phyloP scores from a whole-genome alignment of 2,888 invertebrate species.

The Eledona agricola region DNA sequence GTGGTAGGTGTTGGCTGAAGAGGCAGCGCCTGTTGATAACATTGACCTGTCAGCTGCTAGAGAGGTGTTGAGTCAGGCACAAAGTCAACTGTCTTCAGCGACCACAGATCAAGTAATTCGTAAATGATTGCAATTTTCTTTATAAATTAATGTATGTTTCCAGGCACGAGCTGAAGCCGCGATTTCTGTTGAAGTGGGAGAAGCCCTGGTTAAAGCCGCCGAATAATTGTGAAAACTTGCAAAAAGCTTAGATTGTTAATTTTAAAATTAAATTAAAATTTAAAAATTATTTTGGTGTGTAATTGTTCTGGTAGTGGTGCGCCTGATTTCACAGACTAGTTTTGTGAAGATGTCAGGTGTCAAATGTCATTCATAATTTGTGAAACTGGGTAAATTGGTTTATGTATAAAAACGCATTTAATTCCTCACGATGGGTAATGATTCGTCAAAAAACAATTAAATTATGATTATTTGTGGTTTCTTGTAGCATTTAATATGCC shows the following conservation, averaged over 20 bases:
- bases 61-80: slow-evolving; percentile 85
- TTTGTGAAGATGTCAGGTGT: slow-evolving; percentile 24
- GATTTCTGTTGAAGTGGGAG: slow-evolving; percentile 93
- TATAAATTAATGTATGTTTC: slow-evolving; percentile 48
- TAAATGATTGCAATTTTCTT: slow-evolving; percentile 9
- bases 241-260: slow-evolving; percentile 27
- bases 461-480: not conserved
- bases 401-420: not conserved
- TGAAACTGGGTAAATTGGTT: slow-evolving; percentile 19
- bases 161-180: slow-evolving; percentile 88
- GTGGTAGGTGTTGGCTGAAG: slow-evolving; percentile 89
- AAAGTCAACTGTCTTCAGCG: slow-evolving; percentile 83
- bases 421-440: slow-evolving; percentile 18
- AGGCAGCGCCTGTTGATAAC: slow-evolving; percentile 87
- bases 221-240: slow-evolving; percentile 61
- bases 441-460: not conserved
- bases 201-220: slow-evolving; percentile 89
- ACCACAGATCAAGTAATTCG: slow-evolving; percentile 75
- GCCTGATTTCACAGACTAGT: slow-evolving; percentile 6
- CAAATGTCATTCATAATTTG: slow-evolving; percentile 23
- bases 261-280: slow-evolving; percentile 29
- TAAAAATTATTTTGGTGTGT: slow-evolving; percentile 7
- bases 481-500: slow-evolving; percentile 58
- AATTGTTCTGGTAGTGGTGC: slow-evolving; percentile 1
- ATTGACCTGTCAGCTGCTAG: slow-evolving; percentile 83